phyloP scores from a whole-genome alignment of 2,888 invertebrate genomes.

The Nipponacmea schrenckii region DNA sequence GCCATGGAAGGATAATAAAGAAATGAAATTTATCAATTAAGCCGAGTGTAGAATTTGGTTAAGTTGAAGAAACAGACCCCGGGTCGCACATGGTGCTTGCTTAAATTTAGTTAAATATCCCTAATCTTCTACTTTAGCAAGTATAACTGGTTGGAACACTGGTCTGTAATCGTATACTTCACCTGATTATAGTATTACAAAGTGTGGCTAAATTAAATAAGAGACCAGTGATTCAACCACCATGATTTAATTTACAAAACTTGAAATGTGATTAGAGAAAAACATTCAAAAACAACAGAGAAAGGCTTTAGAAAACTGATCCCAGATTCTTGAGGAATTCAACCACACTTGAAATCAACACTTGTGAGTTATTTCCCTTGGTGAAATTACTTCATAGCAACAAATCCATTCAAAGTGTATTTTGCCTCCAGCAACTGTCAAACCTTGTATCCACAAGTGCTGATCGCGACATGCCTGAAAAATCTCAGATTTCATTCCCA shows the following conservation, averaged over 20 bases:
- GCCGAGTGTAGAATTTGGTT: background rate
- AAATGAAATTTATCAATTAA: background rate
- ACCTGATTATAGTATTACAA: background rate
- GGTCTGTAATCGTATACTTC: conserved; percentile 3
- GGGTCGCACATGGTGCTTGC: background rate
- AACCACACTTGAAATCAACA: background rate
- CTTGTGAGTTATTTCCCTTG: conserved; percentile 7
- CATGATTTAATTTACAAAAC: conserved; percentile 6
- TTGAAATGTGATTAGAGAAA: conserved; percentile 2
- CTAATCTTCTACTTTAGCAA: too few species aligned
- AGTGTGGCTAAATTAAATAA: background rate
- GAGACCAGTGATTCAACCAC: background rate
- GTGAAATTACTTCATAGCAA: conserved; percentile 4
- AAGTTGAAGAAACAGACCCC: background rate
- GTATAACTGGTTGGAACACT: too few species aligned
- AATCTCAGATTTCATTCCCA: conserved; percentile 6
- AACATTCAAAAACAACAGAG: background rate
- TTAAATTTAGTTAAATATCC: too few species aligned
- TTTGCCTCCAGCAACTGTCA: background rate
- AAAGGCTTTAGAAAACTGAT: conserved; percentile 6
- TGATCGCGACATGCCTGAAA: conserved; percentile 5
- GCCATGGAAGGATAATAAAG: too few species aligned
- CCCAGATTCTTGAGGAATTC: background rate
- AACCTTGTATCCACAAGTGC: conserved; percentile 5
- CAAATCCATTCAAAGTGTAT: conserved; percentile 6